Evolutionary conservation across 2,888 invertebrate genomes (phyloP), one percentile per base, ranked within the genome.

Genomic region (Brassicogethes aeneus): DNA sequence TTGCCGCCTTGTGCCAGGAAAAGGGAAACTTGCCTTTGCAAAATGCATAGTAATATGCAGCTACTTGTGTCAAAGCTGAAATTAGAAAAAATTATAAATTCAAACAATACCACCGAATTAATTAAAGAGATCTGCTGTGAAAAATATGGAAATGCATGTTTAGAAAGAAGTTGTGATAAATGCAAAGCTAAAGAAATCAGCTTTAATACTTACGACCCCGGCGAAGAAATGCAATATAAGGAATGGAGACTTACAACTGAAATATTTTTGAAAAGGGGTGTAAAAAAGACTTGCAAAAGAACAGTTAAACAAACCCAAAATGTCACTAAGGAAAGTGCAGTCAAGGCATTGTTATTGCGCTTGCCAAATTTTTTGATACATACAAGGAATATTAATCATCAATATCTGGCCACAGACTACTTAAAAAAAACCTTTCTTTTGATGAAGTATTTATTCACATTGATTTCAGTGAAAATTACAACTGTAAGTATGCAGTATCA

Each of bases 391-490:
- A 10, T 23, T 7, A 23, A 5, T 23, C 10, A 23, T 10, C 23
- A 23, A 10, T 23, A 23, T 23, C 5, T 7, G 10, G 23, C 23
- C 5, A 23, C 10, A 23, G 23, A n/a, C n/a, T n/a, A n/a, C n/a
- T n/a, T n/a, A n/a, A n/a, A n/a, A n/a, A n/a, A n/a, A n/a, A n/a
- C n/a, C n/a, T n/a, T n/a, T n/a, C n/a, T n/a, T n/a, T n/a, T n/a
- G 13, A 34, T 12, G 39, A 46, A 36, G 34, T 41, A n/a, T 31
- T 45, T 8, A 23, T 23, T 7, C 23, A 23, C 16, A 15, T 35
- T 3, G 16, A 35, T 35, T 35, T 35, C 16, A 8, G 7, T 3
- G 36, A 35, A 35, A 35, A 35, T 16, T 35, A 35, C 15, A 12
- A 3, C 7, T 35, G 14, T 8, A 35, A 15, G 15, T 35, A 35